phyloP scores from a whole-genome alignment of 1,140 invertebrate genomes.

The Euura lappo region DNA sequence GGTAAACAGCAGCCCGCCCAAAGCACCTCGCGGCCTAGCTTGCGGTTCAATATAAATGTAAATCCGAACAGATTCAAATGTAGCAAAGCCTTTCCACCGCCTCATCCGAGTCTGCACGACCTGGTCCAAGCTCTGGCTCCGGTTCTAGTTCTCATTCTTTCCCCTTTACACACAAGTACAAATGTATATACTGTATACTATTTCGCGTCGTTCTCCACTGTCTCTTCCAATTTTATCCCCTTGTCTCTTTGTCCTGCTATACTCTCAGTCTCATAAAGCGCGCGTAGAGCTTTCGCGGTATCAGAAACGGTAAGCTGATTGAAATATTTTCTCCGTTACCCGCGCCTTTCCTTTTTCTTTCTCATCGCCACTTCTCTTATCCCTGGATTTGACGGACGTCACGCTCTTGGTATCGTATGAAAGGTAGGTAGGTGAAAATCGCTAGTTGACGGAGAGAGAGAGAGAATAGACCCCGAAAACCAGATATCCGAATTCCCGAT shows the following conservation, averaged over 20 bases:
- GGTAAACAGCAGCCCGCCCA: conserved; percentile 39
- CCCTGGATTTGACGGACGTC: not conserved
- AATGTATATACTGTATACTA: not conserved
- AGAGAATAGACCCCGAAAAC: too few species aligned
- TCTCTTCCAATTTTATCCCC: not conserved
- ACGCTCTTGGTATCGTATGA: not conserved
- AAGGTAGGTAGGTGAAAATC: too few species aligned
- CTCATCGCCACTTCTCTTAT: conserved; percentile 11
- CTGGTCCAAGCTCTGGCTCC: not conserved
- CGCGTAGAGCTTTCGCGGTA: not conserved
- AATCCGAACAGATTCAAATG: conserved; percentile 57
- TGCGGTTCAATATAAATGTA: conserved; percentile 61
- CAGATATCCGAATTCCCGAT: too few species aligned
- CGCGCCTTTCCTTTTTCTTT: conserved; percentile 4
- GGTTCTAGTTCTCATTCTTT: not conserved
- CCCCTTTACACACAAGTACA: not conserved
- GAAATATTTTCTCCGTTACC: conserved; percentile 11
- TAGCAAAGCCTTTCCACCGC: conserved; percentile 25
- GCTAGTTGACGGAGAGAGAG: too few species aligned
- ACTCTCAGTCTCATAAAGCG: too few species aligned
- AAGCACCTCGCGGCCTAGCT: conserved; percentile 36
- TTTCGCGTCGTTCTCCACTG: not conserved
- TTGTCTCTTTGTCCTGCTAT: too few species aligned
- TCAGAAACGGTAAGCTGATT: conserved; percentile 26
- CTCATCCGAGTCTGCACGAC: not conserved